Conservation (phyloP, 2,797 vertebrate species). For the Halcyon chelicuti region DNA sequence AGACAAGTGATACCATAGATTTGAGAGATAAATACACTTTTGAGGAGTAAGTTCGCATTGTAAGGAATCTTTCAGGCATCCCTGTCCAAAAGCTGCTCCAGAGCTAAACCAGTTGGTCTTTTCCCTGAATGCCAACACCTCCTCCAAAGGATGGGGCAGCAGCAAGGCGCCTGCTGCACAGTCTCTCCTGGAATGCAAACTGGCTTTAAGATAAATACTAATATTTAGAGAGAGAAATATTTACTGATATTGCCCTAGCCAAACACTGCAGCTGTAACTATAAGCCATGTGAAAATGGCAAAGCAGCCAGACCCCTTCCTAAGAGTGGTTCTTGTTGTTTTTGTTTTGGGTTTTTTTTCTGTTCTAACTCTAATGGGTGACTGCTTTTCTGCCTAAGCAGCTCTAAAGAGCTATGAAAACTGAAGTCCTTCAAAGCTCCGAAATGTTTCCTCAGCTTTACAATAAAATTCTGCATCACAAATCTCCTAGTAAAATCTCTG, state of each 20-base stretch:
- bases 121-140: neutral
- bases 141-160: constrained; percentile 5
- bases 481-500: constrained; percentile 70
- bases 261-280: neutral
- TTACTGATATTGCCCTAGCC: constrained; percentile 21
- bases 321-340: neutral
- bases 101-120: constrained; percentile 9
- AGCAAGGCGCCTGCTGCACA: neutral
- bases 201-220: constrained; percentile 36
- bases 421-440: constrained; percentile 75
- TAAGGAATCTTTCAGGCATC: neutral
- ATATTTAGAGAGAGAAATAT: constrained; percentile 56
- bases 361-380: constrained; percentile 42
- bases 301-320: constrained; percentile 22
- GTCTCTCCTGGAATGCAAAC: constrained; percentile 14
- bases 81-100: constrained; percentile 7
- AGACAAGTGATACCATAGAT: neutral
- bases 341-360: neutral
- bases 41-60: neutral
- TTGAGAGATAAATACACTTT: constrained; percentile 2
- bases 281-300: constrained; percentile 12
- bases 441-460: constrained; percentile 68
- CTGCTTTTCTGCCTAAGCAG: constrained; percentile 66
- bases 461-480: constrained; percentile 68
- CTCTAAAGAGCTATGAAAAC: constrained; percentile 70